These are phyloP conservation scores for Protomyctophum bolini DNA, from an alignment of 2,113 vertebrate genomes.

Conservation along the genomic window DNA sequence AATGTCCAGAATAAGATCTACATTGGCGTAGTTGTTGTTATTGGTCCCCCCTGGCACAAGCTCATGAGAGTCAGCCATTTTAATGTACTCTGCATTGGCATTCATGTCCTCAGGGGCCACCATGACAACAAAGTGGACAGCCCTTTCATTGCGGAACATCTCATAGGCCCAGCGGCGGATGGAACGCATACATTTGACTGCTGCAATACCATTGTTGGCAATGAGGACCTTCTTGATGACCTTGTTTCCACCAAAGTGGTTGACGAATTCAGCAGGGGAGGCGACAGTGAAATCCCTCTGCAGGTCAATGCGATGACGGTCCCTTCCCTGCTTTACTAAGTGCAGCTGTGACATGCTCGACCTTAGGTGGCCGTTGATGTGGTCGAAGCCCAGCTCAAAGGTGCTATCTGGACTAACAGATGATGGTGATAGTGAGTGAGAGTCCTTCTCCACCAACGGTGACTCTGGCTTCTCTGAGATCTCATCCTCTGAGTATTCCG, in stretches of 20 bases:
- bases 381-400: constrained; percentile 83
- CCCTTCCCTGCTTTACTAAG: constrained; percentile 92
- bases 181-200: constrained; percentile 99
- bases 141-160: not conserved
- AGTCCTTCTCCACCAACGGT: constrained; percentile 85
- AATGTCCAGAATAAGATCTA: constrained; percentile 90
- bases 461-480: constrained; percentile 82
- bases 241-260: constrained; percentile 96
- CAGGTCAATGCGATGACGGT: constrained; percentile 91
- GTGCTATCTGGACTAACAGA: constrained; percentile 90
- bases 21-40: constrained; percentile 92
- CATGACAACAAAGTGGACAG: not conserved
- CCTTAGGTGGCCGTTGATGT: constrained; percentile 84
- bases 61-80: constrained; percentile 96
- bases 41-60: constrained; percentile 89
- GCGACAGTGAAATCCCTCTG: constrained; percentile 98
- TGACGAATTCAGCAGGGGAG: constrained; percentile 97
- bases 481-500: constrained; percentile 97
- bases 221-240: constrained; percentile 71
- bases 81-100: constrained; percentile 82
- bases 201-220: constrained; percentile 80
- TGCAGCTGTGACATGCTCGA: constrained; percentile 98
- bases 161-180: constrained; percentile 95
- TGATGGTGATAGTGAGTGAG: constrained; percentile 86
- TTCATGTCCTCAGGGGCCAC: constrained; percentile 57